phyloP scores from a whole-genome alignment of 1,140 invertebrate genomes.

The Heliconius eleuchia region DNA sequence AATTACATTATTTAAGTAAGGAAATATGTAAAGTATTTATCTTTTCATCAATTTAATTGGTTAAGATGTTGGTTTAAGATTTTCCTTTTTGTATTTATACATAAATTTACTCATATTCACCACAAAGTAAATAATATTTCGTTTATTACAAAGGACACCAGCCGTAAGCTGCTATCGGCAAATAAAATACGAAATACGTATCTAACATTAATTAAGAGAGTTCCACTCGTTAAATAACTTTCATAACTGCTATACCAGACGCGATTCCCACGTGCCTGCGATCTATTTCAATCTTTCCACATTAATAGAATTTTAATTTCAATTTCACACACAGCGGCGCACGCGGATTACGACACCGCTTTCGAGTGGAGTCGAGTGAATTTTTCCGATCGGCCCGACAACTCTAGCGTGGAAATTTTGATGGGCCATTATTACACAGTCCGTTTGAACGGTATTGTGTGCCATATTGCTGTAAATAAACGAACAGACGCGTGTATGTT shows the following conservation, averaged over 20 bases:
- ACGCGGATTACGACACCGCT: conserved; percentile 63
- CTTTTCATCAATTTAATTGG: too few species aligned
- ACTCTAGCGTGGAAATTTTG: conserved; percentile 71
- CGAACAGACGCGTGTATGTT: conserved; percentile 17
- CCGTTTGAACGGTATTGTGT: conserved; percentile 71
- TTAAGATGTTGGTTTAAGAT: background rate
- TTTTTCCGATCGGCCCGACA: conserved; percentile 67
- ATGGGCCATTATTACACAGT: conserved; percentile 74
- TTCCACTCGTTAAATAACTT: conserved; percentile 28
- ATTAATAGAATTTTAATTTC: conserved; percentile 76
- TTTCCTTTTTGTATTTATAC: background rate
- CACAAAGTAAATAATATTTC: background rate
- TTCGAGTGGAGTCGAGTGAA: conserved; percentile 54
- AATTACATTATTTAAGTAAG: background rate
- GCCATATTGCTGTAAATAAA: conserved; percentile 45
- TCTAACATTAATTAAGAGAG: conserved; percentile 36
- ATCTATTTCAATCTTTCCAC: conserved; percentile 59
- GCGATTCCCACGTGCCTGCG: conserved; percentile 39
- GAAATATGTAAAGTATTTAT: background rate
- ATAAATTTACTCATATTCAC: background rate
- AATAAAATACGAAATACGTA: conserved; percentile 26
- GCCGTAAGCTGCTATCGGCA: background rate
- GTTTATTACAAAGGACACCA: background rate
- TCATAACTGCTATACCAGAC: conserved; percentile 33
- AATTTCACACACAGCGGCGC: conserved; percentile 69